A percentile compares a stretch with the other conserved stretches of the same genome.
These are phyloP conservation scores for Phocoena phocoena DNA, from an alignment of 2,113 vertebrate genomes.

Conservation along the genomic window DNA sequence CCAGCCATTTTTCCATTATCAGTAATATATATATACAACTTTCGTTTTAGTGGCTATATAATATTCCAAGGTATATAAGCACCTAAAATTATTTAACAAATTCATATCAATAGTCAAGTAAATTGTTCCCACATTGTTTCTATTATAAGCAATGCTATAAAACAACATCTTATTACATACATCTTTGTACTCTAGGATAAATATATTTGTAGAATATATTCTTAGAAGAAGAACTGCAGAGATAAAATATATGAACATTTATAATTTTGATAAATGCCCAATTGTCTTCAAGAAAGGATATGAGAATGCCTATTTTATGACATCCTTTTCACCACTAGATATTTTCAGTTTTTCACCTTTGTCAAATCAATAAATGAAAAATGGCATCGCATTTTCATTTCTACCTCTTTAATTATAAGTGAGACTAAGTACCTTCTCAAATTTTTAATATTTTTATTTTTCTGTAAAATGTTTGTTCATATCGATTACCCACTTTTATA, in stretches of 20 bases:
- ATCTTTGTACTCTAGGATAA: constrained; percentile 3
- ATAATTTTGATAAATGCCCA: constrained; percentile 23
- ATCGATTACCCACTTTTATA: neutral
- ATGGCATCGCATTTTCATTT: constrained; percentile 48
- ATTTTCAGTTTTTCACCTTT: constrained; percentile 33
- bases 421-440: constrained; percentile 4
- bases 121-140: constrained; percentile 41
- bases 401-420: constrained; percentile 43
- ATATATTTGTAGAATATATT: constrained; percentile 25
- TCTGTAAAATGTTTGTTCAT: constrained; percentile 14
- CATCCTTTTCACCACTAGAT: neutral
- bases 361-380: constrained; percentile 46
- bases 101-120: neutral
- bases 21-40: neutral
- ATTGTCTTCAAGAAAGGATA: neutral
- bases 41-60: constrained; percentile 11
- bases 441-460: constrained; percentile 41
- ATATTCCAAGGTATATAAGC: neutral
- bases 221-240: constrained; percentile 4
- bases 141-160: neutral
- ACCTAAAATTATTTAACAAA: constrained; percentile 34
- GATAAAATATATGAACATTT: constrained; percentile 8
- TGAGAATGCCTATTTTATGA: neutral
- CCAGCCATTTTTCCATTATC: neutral
- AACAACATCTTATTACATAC: constrained; percentile 11